Evolutionary conservation across 2,797 vertebrate species (phyloP), one percentile per base, ranked within the genome.

Genomic region (Agapornis canus): DNA sequence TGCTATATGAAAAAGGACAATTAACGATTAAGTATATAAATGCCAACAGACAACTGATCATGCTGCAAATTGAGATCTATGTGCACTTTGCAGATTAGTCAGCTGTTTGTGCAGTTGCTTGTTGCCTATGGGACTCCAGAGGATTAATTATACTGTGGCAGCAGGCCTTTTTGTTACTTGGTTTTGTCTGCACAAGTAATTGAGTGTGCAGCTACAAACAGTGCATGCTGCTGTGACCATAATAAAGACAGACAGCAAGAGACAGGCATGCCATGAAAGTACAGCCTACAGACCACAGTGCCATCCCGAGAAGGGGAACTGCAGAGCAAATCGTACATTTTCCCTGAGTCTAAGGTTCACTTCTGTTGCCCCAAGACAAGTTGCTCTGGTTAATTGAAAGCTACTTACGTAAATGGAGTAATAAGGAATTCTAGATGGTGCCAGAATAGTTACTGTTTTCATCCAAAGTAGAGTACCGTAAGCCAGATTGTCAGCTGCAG

Each of bases 131-230:
- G 57, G 42, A 80, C 78, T 71, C 92, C 48, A 84, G 93, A 89
- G 89, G 75, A 96, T 87, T 92, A 93, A 94, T 89, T 94, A 92
- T 68, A 48, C 48, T 14, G 32, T 71, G 75, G 75, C 81, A 93
- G 78, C 35, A 84, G 80, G 42, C 9, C 29, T 84, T 89, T 64
- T 65, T 0, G 0, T 90, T 73, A 70, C 78, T 92, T 73, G 52
- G 68, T 71, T 87, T 80, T 92, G 81, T 82, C 92, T 90, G 78
- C 43, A 32, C 49, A 47, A 81, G 78, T 68, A 92, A 93, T 64
- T 87, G 83, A 93, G 43, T 37, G 83, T 70, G 51, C 77, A 89
- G 69, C 76, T 86, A 66, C 4, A 43, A 92, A 43, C 47, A 48
- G 25, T 2, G 7, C 6, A 11, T 26, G 43, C 80, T 86, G 51